phyloP scores from a whole-genome alignment of 2,797 vertebrate genomes.

The Lepidocolaptes lacrymiger region DNA sequence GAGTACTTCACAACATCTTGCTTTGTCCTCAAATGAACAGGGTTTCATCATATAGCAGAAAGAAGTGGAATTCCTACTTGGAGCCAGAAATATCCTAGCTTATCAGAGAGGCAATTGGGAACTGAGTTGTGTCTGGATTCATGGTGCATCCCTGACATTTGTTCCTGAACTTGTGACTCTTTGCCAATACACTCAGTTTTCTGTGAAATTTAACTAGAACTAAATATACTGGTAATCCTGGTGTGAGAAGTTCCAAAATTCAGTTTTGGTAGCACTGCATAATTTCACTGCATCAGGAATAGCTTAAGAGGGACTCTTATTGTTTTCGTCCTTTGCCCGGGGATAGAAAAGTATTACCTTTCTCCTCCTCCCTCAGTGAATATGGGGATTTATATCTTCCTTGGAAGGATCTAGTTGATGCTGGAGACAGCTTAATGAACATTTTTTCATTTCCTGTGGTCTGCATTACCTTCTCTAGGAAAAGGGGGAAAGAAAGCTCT shows the following conservation, averaged over 20 bases:
- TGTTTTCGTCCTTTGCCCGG: neutral
- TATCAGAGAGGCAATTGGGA: neutral
- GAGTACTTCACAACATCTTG: neutral
- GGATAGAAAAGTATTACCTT: neutral
- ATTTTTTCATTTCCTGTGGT: constrained; percentile 40
- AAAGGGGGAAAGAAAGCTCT: neutral
- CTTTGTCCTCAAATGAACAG: neutral
- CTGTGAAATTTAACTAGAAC: neutral
- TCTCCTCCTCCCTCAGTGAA: neutral
- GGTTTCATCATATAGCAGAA: neutral
- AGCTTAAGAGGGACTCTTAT: neutral
- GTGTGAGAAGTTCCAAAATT: neutral
- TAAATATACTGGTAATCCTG: neutral
- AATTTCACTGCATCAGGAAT: neutral
- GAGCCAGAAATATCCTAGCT: neutral
- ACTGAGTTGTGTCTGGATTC: neutral
- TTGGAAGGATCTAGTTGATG: neutral
- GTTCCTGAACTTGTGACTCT: neutral
- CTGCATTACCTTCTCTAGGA: neutral
- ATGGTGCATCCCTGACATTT: neutral
- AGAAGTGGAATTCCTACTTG: neutral
- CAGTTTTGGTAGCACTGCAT: neutral
- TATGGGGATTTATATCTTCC: neutral
- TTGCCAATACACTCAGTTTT: neutral
- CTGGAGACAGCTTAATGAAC: neutral